These are phyloP conservation scores for Chrysodeixis includens DNA, from an alignment of 2,888 invertebrate species.

Conservation along the genomic window DNA sequence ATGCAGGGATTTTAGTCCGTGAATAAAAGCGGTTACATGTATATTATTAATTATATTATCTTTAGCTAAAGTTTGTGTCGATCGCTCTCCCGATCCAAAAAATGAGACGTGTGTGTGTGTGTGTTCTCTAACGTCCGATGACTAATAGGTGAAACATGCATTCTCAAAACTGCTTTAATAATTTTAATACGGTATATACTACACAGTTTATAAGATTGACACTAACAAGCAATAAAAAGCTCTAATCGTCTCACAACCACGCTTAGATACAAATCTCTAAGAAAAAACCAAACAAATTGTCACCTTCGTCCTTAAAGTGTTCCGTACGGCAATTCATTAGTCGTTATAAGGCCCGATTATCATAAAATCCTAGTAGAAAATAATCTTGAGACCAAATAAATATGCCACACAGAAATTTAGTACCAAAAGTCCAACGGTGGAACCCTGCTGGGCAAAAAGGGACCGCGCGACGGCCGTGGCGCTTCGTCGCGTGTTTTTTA, in stretches of 20 bases:
- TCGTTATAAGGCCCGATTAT: constrained; percentile 80
- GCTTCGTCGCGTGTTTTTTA: constrained; percentile 77
- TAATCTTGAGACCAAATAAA: constrained; percentile 84
- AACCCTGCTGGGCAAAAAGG: constrained; percentile 81
- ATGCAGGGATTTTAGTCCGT: too few relatives aligned
- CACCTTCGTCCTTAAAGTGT: constrained; percentile 65
- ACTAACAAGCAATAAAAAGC: constrained; percentile 13
- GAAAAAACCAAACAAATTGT: constrained; percentile 36
- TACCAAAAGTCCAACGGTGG: constrained; percentile 69
- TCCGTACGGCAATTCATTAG: constrained; percentile 80
- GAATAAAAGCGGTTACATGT: too few relatives aligned
- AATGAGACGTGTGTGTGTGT: too few relatives aligned
- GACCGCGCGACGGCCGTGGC: constrained; percentile 82
- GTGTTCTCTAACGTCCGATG: too few relatives aligned
- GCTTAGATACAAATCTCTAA: constrained; percentile 45
- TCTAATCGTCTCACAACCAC: constrained; percentile 29
- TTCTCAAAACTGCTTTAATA: too few relatives aligned
- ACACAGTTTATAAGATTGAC: too few relatives aligned
- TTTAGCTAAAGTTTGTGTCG: too few relatives aligned
- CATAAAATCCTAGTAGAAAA: constrained; percentile 87
- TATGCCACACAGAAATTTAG: constrained; percentile 86
- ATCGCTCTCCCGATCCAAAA: too few relatives aligned
- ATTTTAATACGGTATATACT: too few relatives aligned
- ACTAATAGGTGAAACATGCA: too few relatives aligned
- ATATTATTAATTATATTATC: too few relatives aligned